Percentiles rank a stretch among this genome's conserved stretches.
phyloP scores from a whole-genome alignment of 2,113 vertebrate species.

The Rissa tridactyla region DNA sequence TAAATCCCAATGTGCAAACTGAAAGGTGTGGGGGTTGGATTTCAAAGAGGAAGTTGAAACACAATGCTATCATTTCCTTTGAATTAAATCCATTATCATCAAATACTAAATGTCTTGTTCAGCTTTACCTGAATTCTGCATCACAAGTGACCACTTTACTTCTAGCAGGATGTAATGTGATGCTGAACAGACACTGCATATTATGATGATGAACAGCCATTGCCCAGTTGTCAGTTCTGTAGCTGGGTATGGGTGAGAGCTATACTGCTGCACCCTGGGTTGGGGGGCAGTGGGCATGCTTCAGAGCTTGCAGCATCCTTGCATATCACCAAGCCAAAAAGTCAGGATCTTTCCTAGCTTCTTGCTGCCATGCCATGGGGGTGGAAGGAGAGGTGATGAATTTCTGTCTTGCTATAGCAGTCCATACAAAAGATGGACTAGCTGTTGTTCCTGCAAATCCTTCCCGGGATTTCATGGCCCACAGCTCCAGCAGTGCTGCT shows the following conservation, averaged over 20 bases:
- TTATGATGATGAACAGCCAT: background rate
- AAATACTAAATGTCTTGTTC: background rate
- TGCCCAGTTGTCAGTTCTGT: too few species aligned
- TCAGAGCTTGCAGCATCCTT: background rate
- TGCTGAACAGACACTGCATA: background rate
- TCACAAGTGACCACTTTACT: background rate
- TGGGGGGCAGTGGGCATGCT: background rate
- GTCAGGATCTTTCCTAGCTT: background rate
- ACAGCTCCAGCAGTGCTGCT: background rate
- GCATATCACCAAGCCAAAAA: background rate
- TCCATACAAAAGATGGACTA: background rate
- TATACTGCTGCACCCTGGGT: rapidly evolving
- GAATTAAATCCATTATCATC: background rate
- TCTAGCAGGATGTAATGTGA: background rate
- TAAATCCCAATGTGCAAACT: background rate
- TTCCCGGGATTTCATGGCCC: background rate
- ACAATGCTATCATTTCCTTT: background rate
- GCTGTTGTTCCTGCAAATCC: background rate
- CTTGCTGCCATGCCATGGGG: background rate
- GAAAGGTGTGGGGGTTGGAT: background rate
- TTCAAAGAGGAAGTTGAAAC: background rate
- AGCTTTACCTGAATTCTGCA: background rate
- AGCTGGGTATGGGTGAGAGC: background rate
- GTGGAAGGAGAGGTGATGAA: background rate
- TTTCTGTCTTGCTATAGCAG: background rate